Conservation (phyloP, 2,888 invertebrate genomes). For the Dichetophora obliterata region DNA sequence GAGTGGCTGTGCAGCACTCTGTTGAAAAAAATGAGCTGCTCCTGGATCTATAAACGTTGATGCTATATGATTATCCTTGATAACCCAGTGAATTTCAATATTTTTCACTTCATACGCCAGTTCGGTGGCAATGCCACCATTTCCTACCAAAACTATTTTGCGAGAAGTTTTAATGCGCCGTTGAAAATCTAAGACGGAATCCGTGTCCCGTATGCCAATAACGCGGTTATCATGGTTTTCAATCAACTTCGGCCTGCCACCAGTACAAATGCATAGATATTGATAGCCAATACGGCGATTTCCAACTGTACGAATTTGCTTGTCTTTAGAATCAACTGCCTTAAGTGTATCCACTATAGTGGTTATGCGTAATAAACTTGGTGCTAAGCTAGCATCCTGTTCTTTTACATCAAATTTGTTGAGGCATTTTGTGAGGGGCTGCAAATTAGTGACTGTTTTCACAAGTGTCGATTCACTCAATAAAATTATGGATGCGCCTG, state of each 20-base stretch:
- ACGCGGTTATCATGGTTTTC: constrained; percentile 75
- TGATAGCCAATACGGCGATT: constrained; percentile 77
- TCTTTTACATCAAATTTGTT: constrained; percentile 90
- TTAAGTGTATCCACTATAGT: constrained; percentile 78
- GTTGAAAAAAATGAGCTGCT: constrained; percentile 92
- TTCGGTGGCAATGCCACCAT: constrained; percentile 99
- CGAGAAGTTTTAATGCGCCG: constrained; percentile 77
- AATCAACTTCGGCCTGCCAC: constrained; percentile 87
- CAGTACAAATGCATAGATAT: constrained; percentile 91
- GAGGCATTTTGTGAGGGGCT: constrained; percentile 85
- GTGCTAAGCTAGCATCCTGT: constrained; percentile 70
- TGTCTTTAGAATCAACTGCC: constrained; percentile 73
- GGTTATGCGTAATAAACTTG: constrained; percentile 48
- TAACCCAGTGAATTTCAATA: constrained; percentile 91
- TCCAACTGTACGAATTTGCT: constrained; percentile 72
- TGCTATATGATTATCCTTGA: constrained; percentile 92
- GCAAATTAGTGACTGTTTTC: constrained; percentile 89
- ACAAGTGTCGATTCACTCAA: constrained; percentile 88
- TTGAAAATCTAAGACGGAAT: constrained; percentile 87
- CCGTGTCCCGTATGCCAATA: constrained; percentile 93
- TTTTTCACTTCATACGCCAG: constrained; percentile 88
- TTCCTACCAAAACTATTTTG: constrained; percentile 89
- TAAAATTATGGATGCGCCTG: constrained; percentile 79
- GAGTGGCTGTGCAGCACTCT: constrained; percentile 52
- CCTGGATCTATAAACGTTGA: constrained; percentile 96